A percentile compares a stretch with the other conserved stretches of the same genome.
These are phyloP conservation scores for Enhydra lutris DNA, from an alignment of 2,113 vertebrate species.

Conservation along the genomic window DNA sequence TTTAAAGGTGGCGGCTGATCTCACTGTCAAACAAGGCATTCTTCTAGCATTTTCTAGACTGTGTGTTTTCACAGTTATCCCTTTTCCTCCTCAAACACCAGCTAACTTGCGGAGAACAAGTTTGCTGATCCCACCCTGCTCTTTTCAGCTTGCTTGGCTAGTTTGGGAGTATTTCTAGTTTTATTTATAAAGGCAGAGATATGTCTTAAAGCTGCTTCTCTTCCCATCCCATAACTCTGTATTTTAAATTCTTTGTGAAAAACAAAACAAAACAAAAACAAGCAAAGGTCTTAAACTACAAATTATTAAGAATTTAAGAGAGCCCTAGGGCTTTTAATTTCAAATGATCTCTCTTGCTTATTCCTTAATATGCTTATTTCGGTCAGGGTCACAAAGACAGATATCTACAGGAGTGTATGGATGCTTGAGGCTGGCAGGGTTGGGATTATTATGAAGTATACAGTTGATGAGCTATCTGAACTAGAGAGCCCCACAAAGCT, in stretches of 20 bases:
- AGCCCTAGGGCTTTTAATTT: not conserved
- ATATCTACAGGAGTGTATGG: not conserved
- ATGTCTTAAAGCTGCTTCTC: not conserved
- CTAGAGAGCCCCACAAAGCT: not conserved
- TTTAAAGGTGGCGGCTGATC: not conserved
- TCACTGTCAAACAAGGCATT: not conserved
- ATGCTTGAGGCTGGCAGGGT: not conserved
- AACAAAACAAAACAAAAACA: not conserved
- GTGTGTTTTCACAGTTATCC: not conserved
- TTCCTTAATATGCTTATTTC: not conserved
- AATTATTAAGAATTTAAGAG: not conserved
- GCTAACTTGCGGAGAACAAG: not conserved
- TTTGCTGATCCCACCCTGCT: not conserved
- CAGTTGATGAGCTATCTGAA: too few relatives aligned
- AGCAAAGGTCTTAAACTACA: not conserved
- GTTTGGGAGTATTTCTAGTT: not conserved
- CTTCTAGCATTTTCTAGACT: not conserved
- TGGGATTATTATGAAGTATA: not conserved
- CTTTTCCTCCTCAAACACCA: not conserved
- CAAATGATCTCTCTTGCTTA: not conserved
- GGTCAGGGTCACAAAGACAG: too few relatives aligned
- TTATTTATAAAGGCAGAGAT: conserved; percentile 23
- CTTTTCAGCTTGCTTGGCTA: not conserved
- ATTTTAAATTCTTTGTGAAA: not conserved
- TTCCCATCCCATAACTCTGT: not conserved